These are phyloP conservation scores for Mungos mungo DNA, from an alignment of 2,113 vertebrate species.

Conservation along the genomic window DNA sequence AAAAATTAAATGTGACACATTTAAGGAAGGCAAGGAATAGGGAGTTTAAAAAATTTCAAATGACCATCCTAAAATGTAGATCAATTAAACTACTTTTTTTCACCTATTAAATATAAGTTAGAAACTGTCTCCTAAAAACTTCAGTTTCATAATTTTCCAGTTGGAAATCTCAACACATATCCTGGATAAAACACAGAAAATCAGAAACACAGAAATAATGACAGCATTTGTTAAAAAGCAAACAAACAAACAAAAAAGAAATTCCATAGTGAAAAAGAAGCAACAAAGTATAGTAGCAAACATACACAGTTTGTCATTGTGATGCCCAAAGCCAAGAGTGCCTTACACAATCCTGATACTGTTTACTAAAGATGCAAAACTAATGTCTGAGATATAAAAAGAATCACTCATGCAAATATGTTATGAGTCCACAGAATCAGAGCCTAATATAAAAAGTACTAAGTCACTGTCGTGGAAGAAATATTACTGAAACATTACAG, in stretches of 20 bases:
- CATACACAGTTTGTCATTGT: not conserved
- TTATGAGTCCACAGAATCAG: not conserved
- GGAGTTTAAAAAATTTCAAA: not conserved
- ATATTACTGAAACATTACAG: not conserved
- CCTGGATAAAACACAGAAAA: not conserved
- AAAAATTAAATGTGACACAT: not conserved
- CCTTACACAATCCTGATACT: not conserved
- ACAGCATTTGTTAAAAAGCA: not conserved
- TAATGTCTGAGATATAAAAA: not conserved
- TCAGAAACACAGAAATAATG: not conserved
- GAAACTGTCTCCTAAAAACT: not conserved
- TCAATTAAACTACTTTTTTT: conserved; percentile 32
- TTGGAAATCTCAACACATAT: not conserved
- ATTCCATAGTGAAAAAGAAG: not conserved
- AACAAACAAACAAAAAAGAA: not conserved
- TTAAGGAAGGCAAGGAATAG: not conserved
- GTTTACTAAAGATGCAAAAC: not conserved
- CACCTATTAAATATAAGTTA: not conserved
- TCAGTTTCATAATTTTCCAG: conserved; percentile 21
- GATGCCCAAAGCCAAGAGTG: not conserved
- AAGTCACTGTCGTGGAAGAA: not conserved
- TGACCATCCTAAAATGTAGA: not conserved
- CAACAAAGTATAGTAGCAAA: not conserved
- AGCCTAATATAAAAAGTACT: conserved; percentile 1
- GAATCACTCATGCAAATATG: not conserved